Evolutionary conservation across 1,140 invertebrate genomes (phyloP).

Genomic region (Potamilus streckersoni): DNA sequence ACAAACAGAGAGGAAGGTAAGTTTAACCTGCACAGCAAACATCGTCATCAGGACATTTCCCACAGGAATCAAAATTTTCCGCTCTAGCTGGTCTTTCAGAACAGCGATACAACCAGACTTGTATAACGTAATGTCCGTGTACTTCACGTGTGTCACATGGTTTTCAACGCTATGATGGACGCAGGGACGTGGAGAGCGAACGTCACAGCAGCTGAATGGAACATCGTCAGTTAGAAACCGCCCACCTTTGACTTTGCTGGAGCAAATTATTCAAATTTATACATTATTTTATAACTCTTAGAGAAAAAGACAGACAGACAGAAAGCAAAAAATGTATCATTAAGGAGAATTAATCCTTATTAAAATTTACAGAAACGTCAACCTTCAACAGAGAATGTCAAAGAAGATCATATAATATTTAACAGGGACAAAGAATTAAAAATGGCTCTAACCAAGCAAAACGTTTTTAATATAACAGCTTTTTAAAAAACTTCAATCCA

Average conservation of each 20-base stretch:
- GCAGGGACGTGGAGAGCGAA: conserved; percentile 14
- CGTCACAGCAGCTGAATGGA: conserved; percentile 29
- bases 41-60: conserved; percentile 12
- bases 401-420: no score
- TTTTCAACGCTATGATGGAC: conserved; percentile 6
- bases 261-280: background rate
- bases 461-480: no score
- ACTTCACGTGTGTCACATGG: background rate
- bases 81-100: conserved; percentile 13
- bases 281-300: no score
- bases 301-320: no score
- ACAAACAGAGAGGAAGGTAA: background rate
- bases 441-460: no score
- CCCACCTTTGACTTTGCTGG: conserved; percentile 30
- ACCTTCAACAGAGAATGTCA: no score
- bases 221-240: conserved; percentile 22
- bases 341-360: no score
- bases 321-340: no score
- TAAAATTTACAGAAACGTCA: no score
- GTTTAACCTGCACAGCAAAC: conserved; percentile 19
- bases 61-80: conserved; percentile 9
- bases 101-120: conserved; percentile 8
- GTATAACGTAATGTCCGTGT: conserved; percentile 15
- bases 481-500: no score
- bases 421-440: no score